Evolutionary conservation across 2,888 invertebrate species (phyloP).

Genomic region (Drosophila tripunctata): DNA sequence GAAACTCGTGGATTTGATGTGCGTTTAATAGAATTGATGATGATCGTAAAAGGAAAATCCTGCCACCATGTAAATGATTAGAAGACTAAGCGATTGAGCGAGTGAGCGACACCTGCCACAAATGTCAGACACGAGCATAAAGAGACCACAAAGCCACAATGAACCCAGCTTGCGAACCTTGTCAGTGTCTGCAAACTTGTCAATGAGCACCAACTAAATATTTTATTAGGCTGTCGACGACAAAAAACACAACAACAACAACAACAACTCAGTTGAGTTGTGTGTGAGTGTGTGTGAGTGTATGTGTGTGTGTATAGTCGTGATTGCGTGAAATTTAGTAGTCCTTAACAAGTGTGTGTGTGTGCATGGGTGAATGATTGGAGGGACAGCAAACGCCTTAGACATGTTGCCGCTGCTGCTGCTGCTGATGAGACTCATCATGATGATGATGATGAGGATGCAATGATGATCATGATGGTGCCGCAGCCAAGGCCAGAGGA

Average conservation of each 20-base stretch:
- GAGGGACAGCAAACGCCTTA: slow-evolving; percentile 44
- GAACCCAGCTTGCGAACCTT: slow-evolving; percentile 41
- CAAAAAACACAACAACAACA: slow-evolving; percentile 33
- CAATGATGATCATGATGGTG: slow-evolving; percentile 45
- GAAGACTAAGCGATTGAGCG: slow-evolving; percentile 35
- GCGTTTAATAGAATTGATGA: slow-evolving; percentile 66
- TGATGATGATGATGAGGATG: slow-evolving; percentile 32
- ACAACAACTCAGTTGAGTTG: background rate
- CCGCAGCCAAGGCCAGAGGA: slow-evolving; percentile 65
- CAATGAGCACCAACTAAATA: slow-evolving; percentile 82
- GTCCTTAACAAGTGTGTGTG: slow-evolving; percentile 42
- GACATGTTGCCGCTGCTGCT: slow-evolving; percentile 67
- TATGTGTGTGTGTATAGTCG: slow-evolving; percentile 51
- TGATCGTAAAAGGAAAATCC: slow-evolving; percentile 36
- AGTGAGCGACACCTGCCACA: slow-evolving; percentile 63
- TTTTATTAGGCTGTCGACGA: slow-evolving; percentile 80
- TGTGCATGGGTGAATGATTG: slow-evolving; percentile 32
- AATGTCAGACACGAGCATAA: slow-evolving; percentile 52
- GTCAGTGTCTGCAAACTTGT: slow-evolving; percentile 76
- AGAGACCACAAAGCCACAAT: slow-evolving; percentile 59
- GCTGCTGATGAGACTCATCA: slow-evolving; percentile 65
- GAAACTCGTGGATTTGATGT: slow-evolving; percentile 39
- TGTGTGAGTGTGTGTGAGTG: slow-evolving; percentile 6
- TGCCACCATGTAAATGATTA: slow-evolving; percentile 45
- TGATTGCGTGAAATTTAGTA: slow-evolving; percentile 78